Conservation (phyloP, 2,888 invertebrate genomes). For the Tubiluchus corallicola region DNA sequence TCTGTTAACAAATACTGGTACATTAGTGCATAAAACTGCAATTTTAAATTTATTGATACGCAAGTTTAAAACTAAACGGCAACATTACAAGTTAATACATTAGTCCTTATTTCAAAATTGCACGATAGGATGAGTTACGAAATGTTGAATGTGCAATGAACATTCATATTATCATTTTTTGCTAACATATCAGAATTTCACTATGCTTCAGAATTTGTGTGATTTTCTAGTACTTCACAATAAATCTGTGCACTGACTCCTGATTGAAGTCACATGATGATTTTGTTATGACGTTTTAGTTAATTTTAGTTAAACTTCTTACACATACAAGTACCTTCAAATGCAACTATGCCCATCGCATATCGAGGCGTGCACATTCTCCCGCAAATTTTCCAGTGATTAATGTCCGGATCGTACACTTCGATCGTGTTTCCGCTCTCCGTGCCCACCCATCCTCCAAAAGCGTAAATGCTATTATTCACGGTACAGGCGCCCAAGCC, state of each 20-base stretch:
- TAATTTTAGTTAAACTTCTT: background rate
- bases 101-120: too few species aligned
- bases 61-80: too few species aligned
- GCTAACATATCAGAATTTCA: background rate
- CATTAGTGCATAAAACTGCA: too few species aligned
- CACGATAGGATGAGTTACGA: too few species aligned
- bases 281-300: background rate
- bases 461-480: constrained; percentile 60
- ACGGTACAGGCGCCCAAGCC: constrained; percentile 71
- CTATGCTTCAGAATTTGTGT: background rate
- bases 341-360: constrained; percentile 74
- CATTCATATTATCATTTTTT: too few species aligned
- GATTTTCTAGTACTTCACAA: background rate
- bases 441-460: constrained; percentile 83
- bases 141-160: too few species aligned
- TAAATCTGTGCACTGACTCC: background rate
- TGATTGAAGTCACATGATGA: too few species aligned
- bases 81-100: too few species aligned
- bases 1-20: too few species aligned
- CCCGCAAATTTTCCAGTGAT: constrained; percentile 57
- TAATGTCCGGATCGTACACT: constrained; percentile 56
- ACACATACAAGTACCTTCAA: constrained; percentile 50
- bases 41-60: too few species aligned
- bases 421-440: constrained; percentile 77
- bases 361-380: constrained; percentile 65